Percentiles rank a stretch among this genome's conserved stretches.
phyloP scores from a whole-genome alignment of 64 coral and sea anemone genomes.

The Stylophora pistillata region DNA sequence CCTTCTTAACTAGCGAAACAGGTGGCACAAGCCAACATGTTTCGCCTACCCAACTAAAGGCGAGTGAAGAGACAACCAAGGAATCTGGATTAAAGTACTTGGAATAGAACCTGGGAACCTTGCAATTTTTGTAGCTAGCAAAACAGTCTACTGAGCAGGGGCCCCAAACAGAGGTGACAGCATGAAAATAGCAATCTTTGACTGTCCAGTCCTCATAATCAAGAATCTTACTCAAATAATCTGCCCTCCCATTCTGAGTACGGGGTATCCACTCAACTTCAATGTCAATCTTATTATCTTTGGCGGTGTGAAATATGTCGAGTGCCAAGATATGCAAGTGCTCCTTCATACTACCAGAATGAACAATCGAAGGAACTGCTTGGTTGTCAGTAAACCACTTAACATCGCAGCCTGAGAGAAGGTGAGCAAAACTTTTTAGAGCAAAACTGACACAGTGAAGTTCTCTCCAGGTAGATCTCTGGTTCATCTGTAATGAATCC shows the following conservation, averaged over 20 bases:
- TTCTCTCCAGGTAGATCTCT: conserved; percentile 70
- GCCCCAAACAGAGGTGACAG: conserved; percentile 31
- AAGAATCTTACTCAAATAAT: conserved; percentile 71
- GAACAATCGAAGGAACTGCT: conserved; percentile 43
- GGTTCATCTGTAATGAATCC: conserved; percentile 42
- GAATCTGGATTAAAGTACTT: conserved; percentile 48
- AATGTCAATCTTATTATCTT: conserved; percentile 26
- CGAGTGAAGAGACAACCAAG: conserved; percentile 16
- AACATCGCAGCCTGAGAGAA: conserved; percentile 5
- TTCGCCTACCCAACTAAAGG: conserved; percentile 38
- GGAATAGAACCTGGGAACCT: conserved; percentile 41
- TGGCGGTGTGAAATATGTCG: conserved; percentile 44
- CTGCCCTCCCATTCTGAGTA: conserved; percentile 40
- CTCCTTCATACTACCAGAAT: conserved; percentile 60
- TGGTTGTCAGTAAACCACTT: conserved; percentile 69
- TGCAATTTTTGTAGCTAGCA: conserved; percentile 46
- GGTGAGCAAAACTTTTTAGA: conserved; percentile 29
- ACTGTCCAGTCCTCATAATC: conserved; percentile 64
- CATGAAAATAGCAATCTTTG: conserved; percentile 50
- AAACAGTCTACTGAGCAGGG: conserved; percentile 68
- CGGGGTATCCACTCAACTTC: conserved; percentile 53
- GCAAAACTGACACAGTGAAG: conserved; percentile 43
- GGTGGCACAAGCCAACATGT: conserved; percentile 60
- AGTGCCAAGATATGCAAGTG: conserved; percentile 50
- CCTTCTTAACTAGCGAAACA: conserved; percentile 14